Conservation (phyloP, 2,888 invertebrate species). For the Cephus spinipes region DNA sequence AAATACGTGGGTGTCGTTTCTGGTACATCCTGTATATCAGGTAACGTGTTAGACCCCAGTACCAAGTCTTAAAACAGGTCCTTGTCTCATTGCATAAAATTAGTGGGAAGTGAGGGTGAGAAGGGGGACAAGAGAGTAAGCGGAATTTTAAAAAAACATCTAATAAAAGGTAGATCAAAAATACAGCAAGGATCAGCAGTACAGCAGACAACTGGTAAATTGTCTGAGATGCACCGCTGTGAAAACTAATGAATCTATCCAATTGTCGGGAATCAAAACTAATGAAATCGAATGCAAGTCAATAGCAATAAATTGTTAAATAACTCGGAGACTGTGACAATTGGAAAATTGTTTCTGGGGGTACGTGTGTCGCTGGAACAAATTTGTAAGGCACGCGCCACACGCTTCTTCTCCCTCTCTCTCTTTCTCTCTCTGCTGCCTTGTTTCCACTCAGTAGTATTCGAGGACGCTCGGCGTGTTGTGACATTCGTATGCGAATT, state of each 20-base stretch:
- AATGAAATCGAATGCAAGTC: background rate
- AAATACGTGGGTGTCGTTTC: background rate
- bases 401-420: background rate
- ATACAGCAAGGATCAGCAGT: background rate
- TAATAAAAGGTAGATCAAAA: background rate
- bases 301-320: background rate
- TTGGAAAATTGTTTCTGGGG: constrained; percentile 24
- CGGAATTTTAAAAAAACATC: too few species aligned
- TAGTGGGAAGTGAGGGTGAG: background rate
- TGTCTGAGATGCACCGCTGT: background rate
- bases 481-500: background rate
- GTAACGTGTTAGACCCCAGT: background rate
- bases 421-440: background rate
- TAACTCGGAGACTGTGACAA: constrained; percentile 5
- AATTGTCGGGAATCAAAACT: background rate
- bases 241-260: background rate
- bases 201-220: background rate
- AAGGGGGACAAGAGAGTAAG: background rate
- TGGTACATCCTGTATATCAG: background rate
- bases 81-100: background rate
- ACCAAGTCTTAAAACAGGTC: background rate
- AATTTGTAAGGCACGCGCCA: constrained; percentile 12
- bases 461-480: background rate
- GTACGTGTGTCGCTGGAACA: constrained; percentile 11
- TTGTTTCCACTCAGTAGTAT: background rate